A percentile compares a stretch with the other conserved stretches of the same genome.
These are phyloP conservation scores for Dendroctonus valens DNA, from an alignment of 1,140 invertebrate species.

Conservation along the genomic window DNA sequence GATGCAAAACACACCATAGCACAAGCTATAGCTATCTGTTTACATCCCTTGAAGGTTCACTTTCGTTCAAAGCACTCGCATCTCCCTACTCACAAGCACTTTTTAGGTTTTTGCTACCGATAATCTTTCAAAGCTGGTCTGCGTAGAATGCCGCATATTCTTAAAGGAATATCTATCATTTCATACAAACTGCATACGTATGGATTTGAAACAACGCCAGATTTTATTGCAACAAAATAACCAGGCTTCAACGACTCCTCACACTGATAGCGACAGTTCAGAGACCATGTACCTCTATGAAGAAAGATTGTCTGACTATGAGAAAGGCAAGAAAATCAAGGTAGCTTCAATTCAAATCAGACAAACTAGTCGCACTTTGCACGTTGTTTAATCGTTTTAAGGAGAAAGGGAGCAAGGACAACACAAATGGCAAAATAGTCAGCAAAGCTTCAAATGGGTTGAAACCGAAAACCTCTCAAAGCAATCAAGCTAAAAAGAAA, in stretches of 20 bases:
- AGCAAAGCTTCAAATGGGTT: no score
- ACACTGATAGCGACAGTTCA: constrained; percentile 7
- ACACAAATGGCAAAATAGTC: no score
- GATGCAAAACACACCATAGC: constrained; percentile 25
- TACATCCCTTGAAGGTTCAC: constrained; percentile 36
- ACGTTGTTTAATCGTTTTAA: no score
- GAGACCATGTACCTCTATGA: constrained; percentile 22
- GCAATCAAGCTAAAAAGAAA: no score
- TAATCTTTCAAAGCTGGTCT: constrained; percentile 41
- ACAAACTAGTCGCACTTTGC: no score
- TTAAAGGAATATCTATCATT: constrained; percentile 31
- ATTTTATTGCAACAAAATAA: no score
- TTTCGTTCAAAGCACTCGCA: neutral
- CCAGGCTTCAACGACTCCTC: neutral
- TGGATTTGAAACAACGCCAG: constrained; percentile 25
- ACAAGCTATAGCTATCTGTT: constrained; percentile 29
- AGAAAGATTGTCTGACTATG: constrained; percentile 24
- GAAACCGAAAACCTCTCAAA: no score
- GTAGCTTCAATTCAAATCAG: no score
- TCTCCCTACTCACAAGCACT: neutral
- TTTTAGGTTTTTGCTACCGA: constrained; percentile 38
- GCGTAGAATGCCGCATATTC: constrained; percentile 33
- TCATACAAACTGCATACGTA: constrained; percentile 28
- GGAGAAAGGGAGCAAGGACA: no score
- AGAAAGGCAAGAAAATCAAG: neutral